A percentile compares a stretch with the other conserved stretches of the same genome.
phyloP scores from a whole-genome alignment of 2,888 invertebrate genomes.

The Acanthosepion esculentum region DNA sequence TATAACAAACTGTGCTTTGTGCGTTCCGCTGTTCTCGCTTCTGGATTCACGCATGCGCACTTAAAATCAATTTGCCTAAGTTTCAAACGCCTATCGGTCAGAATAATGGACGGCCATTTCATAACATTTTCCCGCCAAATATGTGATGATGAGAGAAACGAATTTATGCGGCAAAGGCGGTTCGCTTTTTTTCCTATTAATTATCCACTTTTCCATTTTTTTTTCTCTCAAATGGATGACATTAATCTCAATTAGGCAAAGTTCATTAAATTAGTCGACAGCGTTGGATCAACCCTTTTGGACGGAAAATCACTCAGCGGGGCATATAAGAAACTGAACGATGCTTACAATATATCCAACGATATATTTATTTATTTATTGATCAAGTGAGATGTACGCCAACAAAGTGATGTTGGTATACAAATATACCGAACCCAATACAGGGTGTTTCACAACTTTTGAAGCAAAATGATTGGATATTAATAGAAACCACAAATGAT shows the following conservation, averaged over 20 bases:
- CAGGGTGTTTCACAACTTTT: no score
- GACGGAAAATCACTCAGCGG: neutral
- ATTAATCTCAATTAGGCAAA: neutral
- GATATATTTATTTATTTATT: neutral
- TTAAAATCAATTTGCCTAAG: neutral
- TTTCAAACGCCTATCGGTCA: neutral
- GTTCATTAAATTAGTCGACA: neutral
- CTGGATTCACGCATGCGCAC: neutral
- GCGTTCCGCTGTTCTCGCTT: no score
- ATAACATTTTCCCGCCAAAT: neutral
- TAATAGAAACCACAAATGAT: no score
- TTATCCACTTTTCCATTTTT: neutral
- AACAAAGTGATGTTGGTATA: no score
- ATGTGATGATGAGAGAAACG: constrained; percentile 9
- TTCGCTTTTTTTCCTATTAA: neutral
- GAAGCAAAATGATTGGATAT: no score
- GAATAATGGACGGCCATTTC: neutral
- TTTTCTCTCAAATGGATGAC: neutral
- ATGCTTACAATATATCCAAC: neutral
- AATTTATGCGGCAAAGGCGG: neutral
- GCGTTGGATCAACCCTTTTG: neutral
- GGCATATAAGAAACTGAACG: neutral
- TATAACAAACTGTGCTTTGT: no score
- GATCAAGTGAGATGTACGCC: neutral
- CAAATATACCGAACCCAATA: no score